A percentile compares a stretch with the other conserved stretches of the same genome.
Evolutionary conservation across 2,888 invertebrate genomes (phyloP).

Genomic region (Pterostichus madidus): DNA sequence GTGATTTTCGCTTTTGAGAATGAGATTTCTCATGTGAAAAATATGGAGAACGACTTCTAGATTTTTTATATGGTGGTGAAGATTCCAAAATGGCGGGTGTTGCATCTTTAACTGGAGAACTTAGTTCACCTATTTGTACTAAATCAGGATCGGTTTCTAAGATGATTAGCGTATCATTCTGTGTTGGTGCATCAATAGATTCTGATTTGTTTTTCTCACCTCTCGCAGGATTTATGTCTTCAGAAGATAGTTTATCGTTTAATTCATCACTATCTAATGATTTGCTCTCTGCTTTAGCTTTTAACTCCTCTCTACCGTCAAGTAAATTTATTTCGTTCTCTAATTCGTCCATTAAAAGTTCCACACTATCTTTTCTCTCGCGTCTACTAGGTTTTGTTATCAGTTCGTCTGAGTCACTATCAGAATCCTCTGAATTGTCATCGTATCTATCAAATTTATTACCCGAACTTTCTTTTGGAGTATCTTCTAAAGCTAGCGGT

Average conservation of each 20-base stretch:
- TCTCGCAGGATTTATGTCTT: no score
- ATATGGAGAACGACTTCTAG: conserved; percentile 45
- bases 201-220: background rate
- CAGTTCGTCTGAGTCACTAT: conserved; percentile 73
- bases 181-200: background rate
- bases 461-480: conserved; percentile 68
- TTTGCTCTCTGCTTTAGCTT: conserved; percentile 1
- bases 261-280: conserved; percentile 7
- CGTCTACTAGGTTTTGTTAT: conserved; percentile 75
- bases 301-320: conserved; percentile 22
- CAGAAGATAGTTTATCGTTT: no score
- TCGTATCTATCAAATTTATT: conserved; percentile 79
- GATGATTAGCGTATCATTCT: conserved; percentile 52
- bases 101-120: conserved; percentile 10
- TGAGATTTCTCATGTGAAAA: conserved; percentile 11
- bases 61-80: background rate
- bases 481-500: conserved; percentile 48
- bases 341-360: conserved; percentile 79
- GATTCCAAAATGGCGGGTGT: background rate
- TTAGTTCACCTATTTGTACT: conserved; percentile 34
- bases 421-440: conserved; percentile 77
- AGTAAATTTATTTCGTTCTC: conserved; percentile 77
- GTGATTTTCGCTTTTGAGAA: conserved; percentile 33
- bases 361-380: conserved; percentile 78
- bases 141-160: conserved; percentile 53